These are phyloP conservation scores for Synanthedon andrenaeformis DNA, from an alignment of 2,888 invertebrate genomes.

Conservation along the genomic window DNA sequence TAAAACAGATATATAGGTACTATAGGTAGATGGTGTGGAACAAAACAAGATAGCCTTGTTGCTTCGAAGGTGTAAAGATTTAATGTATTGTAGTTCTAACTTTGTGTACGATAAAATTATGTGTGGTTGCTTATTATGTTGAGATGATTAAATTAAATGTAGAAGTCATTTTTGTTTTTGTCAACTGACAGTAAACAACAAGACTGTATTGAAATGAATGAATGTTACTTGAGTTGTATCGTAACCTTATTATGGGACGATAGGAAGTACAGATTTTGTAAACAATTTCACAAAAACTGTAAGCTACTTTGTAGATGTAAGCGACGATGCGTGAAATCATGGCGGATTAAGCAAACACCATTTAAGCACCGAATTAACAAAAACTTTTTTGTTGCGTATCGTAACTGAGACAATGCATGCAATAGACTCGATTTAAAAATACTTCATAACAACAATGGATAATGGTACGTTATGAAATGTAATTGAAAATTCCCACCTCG, in stretches of 20 bases:
- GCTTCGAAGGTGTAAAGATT: neutral
- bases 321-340: conserved; percentile 12
- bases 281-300: conserved; percentile 1
- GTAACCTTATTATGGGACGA: neutral
- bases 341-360: conserved; percentile 9
- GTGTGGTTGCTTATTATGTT: neutral
- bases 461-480: neutral
- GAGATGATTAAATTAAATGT: no score
- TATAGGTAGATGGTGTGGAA: neutral
- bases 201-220: no score
- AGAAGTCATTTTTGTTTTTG: no score
- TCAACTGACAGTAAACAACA: no score
- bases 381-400: conserved; percentile 5
- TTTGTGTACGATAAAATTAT: neutral
- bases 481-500: conserved; percentile 20
- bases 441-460: neutral
- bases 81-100: neutral
- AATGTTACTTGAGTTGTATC: no score
- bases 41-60: neutral
- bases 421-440: neutral
- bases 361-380: conserved; percentile 10
- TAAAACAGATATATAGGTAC: neutral
- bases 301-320: conserved; percentile 9
- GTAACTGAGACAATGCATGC: conserved; percentile 1
- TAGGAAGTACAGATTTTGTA: neutral